A percentile compares a stretch with the other conserved stretches of the same genome.
Conservation (phyloP, 2,888 invertebrate genomes). For the Cantharis rufa region DNA sequence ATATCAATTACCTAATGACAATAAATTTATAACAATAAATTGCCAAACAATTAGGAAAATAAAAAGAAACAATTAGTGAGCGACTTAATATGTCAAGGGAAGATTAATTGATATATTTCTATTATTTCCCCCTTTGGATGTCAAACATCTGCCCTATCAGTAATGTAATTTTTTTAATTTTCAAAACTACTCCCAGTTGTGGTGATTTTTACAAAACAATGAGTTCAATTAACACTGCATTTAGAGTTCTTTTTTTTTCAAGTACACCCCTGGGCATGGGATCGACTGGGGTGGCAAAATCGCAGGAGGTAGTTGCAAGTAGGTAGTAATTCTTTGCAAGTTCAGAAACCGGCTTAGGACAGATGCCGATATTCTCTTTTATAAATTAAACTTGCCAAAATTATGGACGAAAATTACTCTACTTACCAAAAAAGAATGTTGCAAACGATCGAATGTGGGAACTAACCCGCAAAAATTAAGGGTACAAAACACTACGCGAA, state of each 20-base stretch:
- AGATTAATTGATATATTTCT: not conserved
- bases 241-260: not conserved
- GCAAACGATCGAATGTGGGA: not conserved
- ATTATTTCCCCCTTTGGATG: constrained; percentile 1
- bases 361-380: constrained; percentile 33
- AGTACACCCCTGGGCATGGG: not conserved
- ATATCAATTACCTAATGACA: not conserved
- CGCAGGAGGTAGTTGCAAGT: not conserved
- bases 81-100: not conserved
- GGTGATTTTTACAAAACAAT: not conserved
- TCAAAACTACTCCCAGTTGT: not conserved
- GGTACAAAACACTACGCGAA: constrained; percentile 13
- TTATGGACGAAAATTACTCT: not conserved
- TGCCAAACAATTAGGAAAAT: not conserved
- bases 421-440: not conserved
- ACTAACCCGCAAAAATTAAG: constrained; percentile 15
- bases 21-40: not conserved
- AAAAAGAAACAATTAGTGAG: not conserved
- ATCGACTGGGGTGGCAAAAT: not conserved
- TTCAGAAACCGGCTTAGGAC: constrained; percentile 26
- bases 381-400: constrained; percentile 39
- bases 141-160: not conserved
- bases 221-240: not conserved
- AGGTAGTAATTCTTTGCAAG: constrained; percentile 10
- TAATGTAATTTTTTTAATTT: not conserved